A percentile compares a stretch with the other conserved stretches of the same genome.
Evolutionary conservation across 1,140 invertebrate species (phyloP).

Genomic region (Acromyrmex echinatior): DNA sequence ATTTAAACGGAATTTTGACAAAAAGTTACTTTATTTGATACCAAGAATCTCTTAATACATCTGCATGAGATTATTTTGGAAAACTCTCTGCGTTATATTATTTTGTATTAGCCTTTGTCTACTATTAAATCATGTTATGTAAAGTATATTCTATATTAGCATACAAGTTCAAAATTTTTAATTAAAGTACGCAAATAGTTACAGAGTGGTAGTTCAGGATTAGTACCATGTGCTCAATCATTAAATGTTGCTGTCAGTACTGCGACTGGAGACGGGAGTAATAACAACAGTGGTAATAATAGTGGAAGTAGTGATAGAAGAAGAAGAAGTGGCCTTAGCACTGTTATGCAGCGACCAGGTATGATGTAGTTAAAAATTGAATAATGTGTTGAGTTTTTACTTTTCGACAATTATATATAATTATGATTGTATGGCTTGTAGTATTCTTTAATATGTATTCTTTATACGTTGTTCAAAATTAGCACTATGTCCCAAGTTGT

Average conservation of each 20-base stretch:
- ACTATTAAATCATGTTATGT: neutral
- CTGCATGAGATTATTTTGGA: neutral
- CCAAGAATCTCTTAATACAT: neutral
- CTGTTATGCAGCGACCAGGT: conserved; percentile 96
- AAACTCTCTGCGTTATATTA: neutral
- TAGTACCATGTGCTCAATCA: conserved; percentile 86
- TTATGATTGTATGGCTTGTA: conserved; percentile 33
- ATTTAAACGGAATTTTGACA: neutral
- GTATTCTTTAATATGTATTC: conserved; percentile 22
- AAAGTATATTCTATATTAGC: neutral
- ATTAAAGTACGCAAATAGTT: conserved; percentile 61
- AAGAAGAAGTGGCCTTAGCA: conserved; percentile 92
- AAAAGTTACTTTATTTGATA: neutral
- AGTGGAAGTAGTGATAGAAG: conserved; percentile 88
- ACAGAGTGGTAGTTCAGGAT: conserved; percentile 86
- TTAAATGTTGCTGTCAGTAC: conserved; percentile 83
- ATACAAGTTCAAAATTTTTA: conserved; percentile 15
- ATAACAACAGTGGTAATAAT: conserved; percentile 84
- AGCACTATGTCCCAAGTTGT: neutral
- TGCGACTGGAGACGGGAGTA: conserved; percentile 81
- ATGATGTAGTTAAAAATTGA: conserved; percentile 71
- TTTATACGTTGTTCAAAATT: conserved; percentile 5
- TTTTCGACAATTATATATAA: conserved; percentile 23
- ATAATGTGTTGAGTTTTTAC: conserved; percentile 37
- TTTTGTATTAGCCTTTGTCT: neutral